Evolutionary conservation across 2,888 invertebrate species (phyloP), one percentile per base, ranked within the genome.

Genomic region (Rhyacophila evoluta): DNA sequence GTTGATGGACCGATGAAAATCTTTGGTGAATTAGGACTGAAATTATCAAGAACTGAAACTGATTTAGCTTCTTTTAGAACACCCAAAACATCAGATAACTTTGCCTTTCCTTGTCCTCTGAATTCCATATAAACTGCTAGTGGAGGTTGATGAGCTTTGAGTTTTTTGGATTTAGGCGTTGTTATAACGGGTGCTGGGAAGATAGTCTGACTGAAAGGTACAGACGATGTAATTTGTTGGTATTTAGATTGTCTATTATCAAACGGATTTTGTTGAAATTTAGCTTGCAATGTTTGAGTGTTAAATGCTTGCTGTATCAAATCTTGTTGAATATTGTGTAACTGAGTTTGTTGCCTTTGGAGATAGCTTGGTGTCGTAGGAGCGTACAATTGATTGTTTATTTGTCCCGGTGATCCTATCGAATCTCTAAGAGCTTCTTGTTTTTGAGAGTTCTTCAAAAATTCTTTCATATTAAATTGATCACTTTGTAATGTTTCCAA

Each of bases 1-100:
- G 92, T 93, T 0, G 94, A 93, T 0, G 96, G 96, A 0, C 96
- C 96, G 0, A 96, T 94, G 84, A 96, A 96, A 12, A 96, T 93
- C 84, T 92, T 91, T 0, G 95, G 95, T 0, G 94, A 92, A 80
- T 90, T 89, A 0, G 93, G 91, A 29, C 92, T 91, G 1, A 95
- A 92, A 0, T 91, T 91, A 84, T 96, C 96, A 75, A 96, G 88
- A 0, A 96, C 96, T 0, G 94, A 92, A 76, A 96, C 94, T 0
- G 92, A 91, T 83, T 93, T 93, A 0, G 95, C 93, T 82, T 91
- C 91, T 84, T 93, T 94, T 19, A 96, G 85, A 0, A 92, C 89
- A 33, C 90, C 88, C 15, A 96, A 86, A 2, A 96, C 95, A 84
- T 95, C 95, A 12, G 92, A 89, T 1, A 95, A 91, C 84, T 92